phyloP scores from a whole-genome alignment of 2,888 invertebrate species.

The Pseudococcus viburni region DNA sequence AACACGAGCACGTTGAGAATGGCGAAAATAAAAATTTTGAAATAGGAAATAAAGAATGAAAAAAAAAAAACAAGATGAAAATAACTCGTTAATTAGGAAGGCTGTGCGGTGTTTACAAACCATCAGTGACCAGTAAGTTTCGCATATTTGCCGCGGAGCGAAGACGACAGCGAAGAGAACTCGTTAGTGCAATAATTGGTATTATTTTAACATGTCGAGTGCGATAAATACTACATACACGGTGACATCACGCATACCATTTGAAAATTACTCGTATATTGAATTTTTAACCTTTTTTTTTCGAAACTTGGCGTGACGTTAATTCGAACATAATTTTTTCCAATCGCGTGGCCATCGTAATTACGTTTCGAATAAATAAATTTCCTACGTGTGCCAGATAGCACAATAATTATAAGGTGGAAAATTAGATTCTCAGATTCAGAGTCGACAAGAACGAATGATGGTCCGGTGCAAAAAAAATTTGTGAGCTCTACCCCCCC shows the following conservation, averaged over 20 bases:
- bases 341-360: not conserved
- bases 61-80: slow-evolving; percentile 12
- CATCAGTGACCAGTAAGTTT: slow-evolving; percentile 21
- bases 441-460: no score
- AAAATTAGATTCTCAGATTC: not conserved
- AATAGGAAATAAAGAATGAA: not conserved
- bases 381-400: not conserved
- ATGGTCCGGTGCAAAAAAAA: no score
- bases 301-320: not conserved
- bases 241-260: slow-evolving; percentile 37
- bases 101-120: not conserved
- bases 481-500: no score
- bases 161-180: not conserved
- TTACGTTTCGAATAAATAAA: not conserved
- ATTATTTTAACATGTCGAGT: slow-evolving; percentile 20
- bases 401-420: not conserved
- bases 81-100: slow-evolving; percentile 34
- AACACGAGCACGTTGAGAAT: not conserved
- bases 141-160: slow-evolving; percentile 20
- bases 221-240: slow-evolving; percentile 8
- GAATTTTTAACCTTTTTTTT: not conserved
- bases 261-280: slow-evolving; percentile 36
- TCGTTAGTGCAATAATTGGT: slow-evolving; percentile 43
- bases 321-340: not conserved
- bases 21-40: slow-evolving; percentile 16